Base-by-base conservation (phyloP, 2,797 vertebrate species). In the Kryptolebias ocellatus region DNA sequence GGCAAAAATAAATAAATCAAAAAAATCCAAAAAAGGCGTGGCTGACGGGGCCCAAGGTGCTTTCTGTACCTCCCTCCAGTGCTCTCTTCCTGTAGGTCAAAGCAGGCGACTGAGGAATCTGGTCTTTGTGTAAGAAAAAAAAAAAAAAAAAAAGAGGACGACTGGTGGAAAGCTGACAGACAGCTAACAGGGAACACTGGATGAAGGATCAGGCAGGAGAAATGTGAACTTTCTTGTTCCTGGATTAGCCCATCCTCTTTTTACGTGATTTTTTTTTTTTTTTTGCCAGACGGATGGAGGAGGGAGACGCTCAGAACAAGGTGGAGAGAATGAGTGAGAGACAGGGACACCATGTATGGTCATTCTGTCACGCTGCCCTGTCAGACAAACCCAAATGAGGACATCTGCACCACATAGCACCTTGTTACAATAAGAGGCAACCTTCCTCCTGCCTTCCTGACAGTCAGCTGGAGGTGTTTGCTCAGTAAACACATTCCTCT, bases 311-410 rank as follows among this genome's bases (percentile, higher is more conserved):
- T 72, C 51, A 74, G 70, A 74, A 75, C 78, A 74, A 67, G 61
- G 16, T 55, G 63, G 73, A 67, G 10, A 59, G 59, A 65, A 54
- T 54, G 52, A 34, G 42, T 50, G 53, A 75, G 51, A 70, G 58
- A 66, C 4, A 15, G 55, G 17, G 64, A 56, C 67, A 83, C 86
- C 84, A 88, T 89, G 80, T 88, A 89, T 86, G 84, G 87, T 84
- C 76, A 83, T 82, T 79, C 62, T 87, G 76, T 85, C 76, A 83
- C 8, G 53, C 62, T 81, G 64, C 73, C 74, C 66, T 64, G 75
- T 57, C 81, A 64, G 64, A 55, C 63, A 75, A 45, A 74, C 76
- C 88, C 81, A 81, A 85, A 81, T 68, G 77, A 83, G 83, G 80
- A 72, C 75, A 83, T 56, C 52, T 70, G 77, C 70, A 74, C 72